Evolutionary conservation across 1,140 invertebrate genomes (phyloP).

Genomic region (Hylyphantes graminicola): DNA sequence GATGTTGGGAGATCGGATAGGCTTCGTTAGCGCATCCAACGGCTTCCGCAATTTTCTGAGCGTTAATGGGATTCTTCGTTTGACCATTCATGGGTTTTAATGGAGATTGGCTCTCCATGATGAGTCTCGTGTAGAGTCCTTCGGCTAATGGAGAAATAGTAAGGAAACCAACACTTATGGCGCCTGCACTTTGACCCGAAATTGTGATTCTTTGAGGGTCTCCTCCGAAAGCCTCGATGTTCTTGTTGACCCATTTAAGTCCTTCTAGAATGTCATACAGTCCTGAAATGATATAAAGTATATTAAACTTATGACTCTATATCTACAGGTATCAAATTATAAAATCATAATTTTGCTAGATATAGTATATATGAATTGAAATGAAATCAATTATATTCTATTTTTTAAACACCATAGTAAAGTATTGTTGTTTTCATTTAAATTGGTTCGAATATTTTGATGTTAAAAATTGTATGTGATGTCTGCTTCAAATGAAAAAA

Average conservation of each 20-base stretch:
- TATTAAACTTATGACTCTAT: no score
- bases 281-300: constrained; percentile 70
- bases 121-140: constrained; percentile 60
- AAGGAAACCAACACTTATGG: constrained; percentile 72
- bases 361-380: no score
- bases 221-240: constrained; percentile 72
- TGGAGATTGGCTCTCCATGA: constrained; percentile 58
- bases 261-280: constrained; percentile 89
- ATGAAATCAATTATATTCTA: no score
- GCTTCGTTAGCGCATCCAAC: constrained; percentile 1
- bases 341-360: no score
- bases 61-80: neutral
- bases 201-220: constrained; percentile 71
- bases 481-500: no score
- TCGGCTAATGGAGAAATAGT: constrained; percentile 72
- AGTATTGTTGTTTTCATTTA: no score
- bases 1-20: neutral
- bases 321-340: no score
- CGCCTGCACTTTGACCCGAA: constrained; percentile 73
- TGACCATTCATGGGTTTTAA: neutral
- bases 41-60: constrained; percentile 4
- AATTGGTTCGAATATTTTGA: no score
- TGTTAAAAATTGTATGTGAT: no score
- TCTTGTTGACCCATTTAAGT: constrained; percentile 78
- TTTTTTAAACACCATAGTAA: no score